Conservation (phyloP, 2,888 invertebrate species). For the Charanyca ferruginea region DNA sequence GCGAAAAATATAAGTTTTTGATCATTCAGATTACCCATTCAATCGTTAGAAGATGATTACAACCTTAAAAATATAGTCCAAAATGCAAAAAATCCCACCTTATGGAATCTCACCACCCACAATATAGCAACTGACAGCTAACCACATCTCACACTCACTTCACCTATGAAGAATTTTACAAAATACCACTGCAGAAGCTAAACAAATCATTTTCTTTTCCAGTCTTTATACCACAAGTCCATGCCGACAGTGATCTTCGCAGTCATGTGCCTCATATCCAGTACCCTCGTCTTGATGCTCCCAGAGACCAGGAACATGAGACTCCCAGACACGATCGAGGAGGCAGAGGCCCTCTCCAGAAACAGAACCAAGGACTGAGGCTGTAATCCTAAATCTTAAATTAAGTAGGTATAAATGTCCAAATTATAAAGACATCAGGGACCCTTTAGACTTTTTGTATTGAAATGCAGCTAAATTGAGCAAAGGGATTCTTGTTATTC, state of each 20-base stretch:
- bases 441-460: conserved; percentile 20
- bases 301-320: conserved; percentile 93
- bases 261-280: conserved; percentile 91
- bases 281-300: conserved; percentile 91
- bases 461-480: conserved; percentile 28
- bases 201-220: conserved; percentile 62
- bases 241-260: conserved; percentile 93
- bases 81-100: no score
- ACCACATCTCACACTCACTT: no score
- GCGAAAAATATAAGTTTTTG: no score
- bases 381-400: conserved; percentile 34
- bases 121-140: no score
- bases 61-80: no score
- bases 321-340: conserved; percentile 93
- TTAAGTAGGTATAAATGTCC: conserved; percentile 43
- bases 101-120: no score
- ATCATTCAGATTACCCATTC: no score
- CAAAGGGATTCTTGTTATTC: not conserved
- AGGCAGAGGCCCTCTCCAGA: conserved; percentile 91
- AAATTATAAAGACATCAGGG: conserved; percentile 43
- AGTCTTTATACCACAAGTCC: conserved; percentile 84
- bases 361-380: conserved; percentile 74
- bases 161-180: no score
- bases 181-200: not conserved
- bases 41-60: no score